Evolutionary conservation across 2,888 invertebrate genomes (phyloP), one percentile per base, ranked within the genome.

Genomic region (Apotomis turbidana): DNA sequence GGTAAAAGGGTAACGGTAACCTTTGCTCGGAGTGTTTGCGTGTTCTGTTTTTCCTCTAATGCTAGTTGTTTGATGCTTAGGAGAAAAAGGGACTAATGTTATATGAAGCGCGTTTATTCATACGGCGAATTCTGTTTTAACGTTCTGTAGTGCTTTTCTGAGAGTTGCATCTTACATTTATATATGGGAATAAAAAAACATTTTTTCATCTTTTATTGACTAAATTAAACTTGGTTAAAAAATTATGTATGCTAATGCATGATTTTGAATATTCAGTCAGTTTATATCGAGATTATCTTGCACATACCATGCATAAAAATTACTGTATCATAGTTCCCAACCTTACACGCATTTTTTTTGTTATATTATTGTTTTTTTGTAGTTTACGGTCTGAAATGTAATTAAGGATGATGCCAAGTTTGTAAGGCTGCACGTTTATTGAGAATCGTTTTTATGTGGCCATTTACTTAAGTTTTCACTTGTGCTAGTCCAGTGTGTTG

Each of bases 21-120:
- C 61, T 55, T 61, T 55, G 46, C 54, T 12, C 46, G 52, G n/a
- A 27, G 51, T 15, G 49, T 44, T 55, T 13, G 57, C 15, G 59
- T 52, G 54, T 52, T 55, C 61, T 44, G 58, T 67, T 68, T 66
- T 68, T 44, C 54, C 46, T 59, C 12, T 67, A 38, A 67, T 58
- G 60, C 5, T 54, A 54, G 44, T 60, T 36, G 58, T n/a, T 49
- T 49, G 38, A n/a, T 6, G 12, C 58, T 38, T 12, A 58, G 38
- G 38, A 38, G 58, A 58, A 58, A 58, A 58, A 58, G n/a, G 58
- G 8, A 38, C 38, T 36, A 55, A n/a, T 0, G 3, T 58, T 6
- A 3, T 58, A 58, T 5, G 36, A 58, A 58, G 38, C 12, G n/a
- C 38, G 4, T 57, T 0, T 1, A 58, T 38, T 58, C 6, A 38